Evolutionary conservation across 2,797 vertebrate species (phyloP).

Genomic region (Crossoptilon crossoptilon): DNA sequence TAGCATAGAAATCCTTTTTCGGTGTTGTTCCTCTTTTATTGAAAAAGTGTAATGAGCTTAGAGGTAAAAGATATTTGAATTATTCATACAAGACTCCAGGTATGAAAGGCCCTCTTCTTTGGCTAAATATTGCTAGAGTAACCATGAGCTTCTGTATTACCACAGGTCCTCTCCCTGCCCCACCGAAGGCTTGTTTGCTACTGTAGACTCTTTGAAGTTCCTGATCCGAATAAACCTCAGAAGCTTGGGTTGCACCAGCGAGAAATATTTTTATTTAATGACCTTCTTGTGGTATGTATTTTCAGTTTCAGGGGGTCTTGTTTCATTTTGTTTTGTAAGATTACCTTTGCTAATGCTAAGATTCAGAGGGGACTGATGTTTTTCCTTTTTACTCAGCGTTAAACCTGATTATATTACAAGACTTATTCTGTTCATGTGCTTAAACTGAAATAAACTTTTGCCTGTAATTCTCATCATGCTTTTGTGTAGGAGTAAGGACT

Average conservation of each 20-base stretch:
- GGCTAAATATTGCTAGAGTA: not conserved
- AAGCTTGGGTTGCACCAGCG: conserved; percentile 95
- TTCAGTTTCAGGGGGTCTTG: not conserved
- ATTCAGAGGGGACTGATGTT: not conserved
- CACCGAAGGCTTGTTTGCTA: conserved; percentile 96
- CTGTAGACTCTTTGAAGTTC: conserved; percentile 96
- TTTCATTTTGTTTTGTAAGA: not conserved
- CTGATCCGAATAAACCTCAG: conserved; percentile 96
- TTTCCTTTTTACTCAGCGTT: not conserved
- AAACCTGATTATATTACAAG: not conserved
- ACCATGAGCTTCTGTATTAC: not conserved
- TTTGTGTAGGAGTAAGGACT: not conserved
- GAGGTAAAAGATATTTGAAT: not conserved
- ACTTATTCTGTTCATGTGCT: not conserved
- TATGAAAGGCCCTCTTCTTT: not conserved
- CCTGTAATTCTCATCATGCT: not conserved
- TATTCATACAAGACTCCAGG: not conserved
- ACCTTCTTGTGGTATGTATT: conserved; percentile 93
- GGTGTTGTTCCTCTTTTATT: not conserved
- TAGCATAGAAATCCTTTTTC: not conserved
- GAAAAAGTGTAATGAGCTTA: not conserved
- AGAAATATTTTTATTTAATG: conserved; percentile 98
- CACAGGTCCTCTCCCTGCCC: conserved; percentile 93
- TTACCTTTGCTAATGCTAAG: not conserved
- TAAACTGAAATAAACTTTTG: not conserved